Base-by-base conservation (phyloP, 2,888 invertebrate species). In the Drosophila hamatofila region DNA sequence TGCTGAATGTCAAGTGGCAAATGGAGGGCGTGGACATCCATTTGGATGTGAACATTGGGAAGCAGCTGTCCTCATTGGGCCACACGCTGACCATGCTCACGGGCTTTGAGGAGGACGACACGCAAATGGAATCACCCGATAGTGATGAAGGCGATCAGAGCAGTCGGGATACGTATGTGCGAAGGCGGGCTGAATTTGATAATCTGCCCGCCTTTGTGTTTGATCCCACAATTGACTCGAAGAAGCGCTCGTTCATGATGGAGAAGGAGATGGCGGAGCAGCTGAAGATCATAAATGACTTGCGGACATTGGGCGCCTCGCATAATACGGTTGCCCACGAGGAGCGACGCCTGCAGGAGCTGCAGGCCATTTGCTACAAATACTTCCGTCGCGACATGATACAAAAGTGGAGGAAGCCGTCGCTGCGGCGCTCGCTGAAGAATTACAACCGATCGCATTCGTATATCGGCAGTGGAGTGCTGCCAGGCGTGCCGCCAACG, bases 11-110 rank as follows among this genome's bases (percentile, higher is more conserved):
- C 1, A 97, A 98, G 77, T 99, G 99, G 98, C 97, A 99, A 93
- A 99, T 99, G 99, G 98, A 99, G 92, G 99, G 99, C 56, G 98
- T 99, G 11, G 98, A 98, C 91, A 98, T 99, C 78, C 98, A 99
- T 92, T 93, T 99, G 63, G 98, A 99, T 93, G 97, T 98, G 0
- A 98, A 97, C 92, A 98, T 99, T 48, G 99, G 99, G 59, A 98
- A 99, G 92, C 97, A 98, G 90, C 94, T 99, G 30, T 98, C 98
- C 0, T 97, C 98, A 0, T 94, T 99, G 41, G 98, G 98, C 0
- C 97, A 98, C 92, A 99, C 99, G 0, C 94, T 99, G 62, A 99
- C 99, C 0, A 97, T 98, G 95, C 94, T 99, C 51, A 98, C 98
- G 0, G 98, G 97, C 7, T 98, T 98, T 90, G 97, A 97, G 90